Evolutionary conservation across 2,888 invertebrate genomes (phyloP), one percentile per base, ranked within the genome.

Genomic region (Apamea anceps): DNA sequence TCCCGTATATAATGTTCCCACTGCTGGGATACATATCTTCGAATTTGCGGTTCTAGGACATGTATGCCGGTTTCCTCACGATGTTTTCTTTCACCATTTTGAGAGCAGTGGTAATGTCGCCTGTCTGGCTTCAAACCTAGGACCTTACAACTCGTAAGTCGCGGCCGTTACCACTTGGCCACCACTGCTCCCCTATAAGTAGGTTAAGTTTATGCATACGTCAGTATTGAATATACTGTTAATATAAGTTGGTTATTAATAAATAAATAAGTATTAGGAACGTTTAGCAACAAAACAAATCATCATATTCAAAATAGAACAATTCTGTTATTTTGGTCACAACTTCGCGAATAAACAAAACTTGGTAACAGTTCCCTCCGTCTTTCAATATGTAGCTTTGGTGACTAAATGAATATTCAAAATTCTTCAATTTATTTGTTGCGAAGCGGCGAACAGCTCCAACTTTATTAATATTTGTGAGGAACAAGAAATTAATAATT

Each of bases 321-420:
- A 51, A n/a, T 25, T n/a, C 3, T 51, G 1, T 63, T 67, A 37
- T 42, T 57, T 37, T 70, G 57, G 37, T 84, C 15, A 37, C 8
- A 63, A 72, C 81, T 85, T 72, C 5, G 15, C 66, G 65, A 80
- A 68, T 72, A 72, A 85, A 80, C 57, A 80, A 72, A 85, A 82
- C 85, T 80, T 57, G 25, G 62, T 72, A 85, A 85, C 80, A 80
- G 32, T 80, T 72, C n/a, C 57, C 54, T n/a, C 18, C 51, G 13
- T 73, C 63, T 81, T 37, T 66, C 66, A 81, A 82, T 82, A 32
- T 32, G 32, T 32, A 73, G 80, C 66, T 82, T 81, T 54, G 48
- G 71, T 28, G 85, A 74, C 68, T 72, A 63, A 81, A 81, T 85
- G 81, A 81, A 85, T 85, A 82, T 82, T 81, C 82, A 81, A 81